These are phyloP conservation scores for Bostrychus sinensis DNA, from an alignment of 2,113 vertebrate species.

Conservation along the genomic window DNA sequence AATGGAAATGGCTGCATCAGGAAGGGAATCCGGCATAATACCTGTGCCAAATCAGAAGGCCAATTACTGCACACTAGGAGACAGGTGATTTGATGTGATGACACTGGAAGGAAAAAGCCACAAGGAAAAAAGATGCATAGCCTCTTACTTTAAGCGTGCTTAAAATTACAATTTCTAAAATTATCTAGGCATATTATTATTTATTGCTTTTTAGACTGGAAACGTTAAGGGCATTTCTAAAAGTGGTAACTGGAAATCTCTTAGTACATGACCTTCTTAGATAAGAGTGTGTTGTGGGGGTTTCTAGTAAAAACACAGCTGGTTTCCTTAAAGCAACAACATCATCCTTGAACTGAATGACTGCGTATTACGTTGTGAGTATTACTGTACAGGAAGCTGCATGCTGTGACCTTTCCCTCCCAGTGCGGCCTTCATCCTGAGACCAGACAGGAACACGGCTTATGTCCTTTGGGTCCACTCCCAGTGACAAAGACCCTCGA, in stretches of 20 bases:
- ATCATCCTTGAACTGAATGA: constrained; percentile 43
- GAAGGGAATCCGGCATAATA: too few species aligned
- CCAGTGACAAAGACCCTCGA: constrained; percentile 44
- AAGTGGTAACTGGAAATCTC: constrained; percentile 22
- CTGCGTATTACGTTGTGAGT: constrained; percentile 7
- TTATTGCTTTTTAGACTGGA: neutral
- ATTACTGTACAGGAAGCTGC: constrained; percentile 56
- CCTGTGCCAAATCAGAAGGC: too few species aligned
- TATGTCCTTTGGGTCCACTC: constrained; percentile 56
- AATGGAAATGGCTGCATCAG: too few species aligned
- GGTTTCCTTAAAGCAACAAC: constrained; percentile 31
- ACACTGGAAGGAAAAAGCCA: too few species aligned
- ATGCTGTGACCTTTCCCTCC: constrained; percentile 41
- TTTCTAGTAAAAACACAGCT: constrained; percentile 27
- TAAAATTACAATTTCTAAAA: constrained; percentile 13
- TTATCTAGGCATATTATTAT: constrained; percentile 32
- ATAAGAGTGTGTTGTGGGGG: constrained; percentile 14
- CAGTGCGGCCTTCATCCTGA: constrained; percentile 17
- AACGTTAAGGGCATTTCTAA: constrained; percentile 13
- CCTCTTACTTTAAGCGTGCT: neutral
- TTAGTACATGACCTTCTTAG: constrained; percentile 43
- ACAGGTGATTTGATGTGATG: too few species aligned
- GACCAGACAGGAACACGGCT: constrained; percentile 42
- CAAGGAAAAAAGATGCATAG: constrained; percentile 32
- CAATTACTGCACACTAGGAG: too few species aligned